These are phyloP conservation scores for Disparrhopalites patrizii DNA, from an alignment of 2,888 invertebrate species.

Conservation along the genomic window DNA sequence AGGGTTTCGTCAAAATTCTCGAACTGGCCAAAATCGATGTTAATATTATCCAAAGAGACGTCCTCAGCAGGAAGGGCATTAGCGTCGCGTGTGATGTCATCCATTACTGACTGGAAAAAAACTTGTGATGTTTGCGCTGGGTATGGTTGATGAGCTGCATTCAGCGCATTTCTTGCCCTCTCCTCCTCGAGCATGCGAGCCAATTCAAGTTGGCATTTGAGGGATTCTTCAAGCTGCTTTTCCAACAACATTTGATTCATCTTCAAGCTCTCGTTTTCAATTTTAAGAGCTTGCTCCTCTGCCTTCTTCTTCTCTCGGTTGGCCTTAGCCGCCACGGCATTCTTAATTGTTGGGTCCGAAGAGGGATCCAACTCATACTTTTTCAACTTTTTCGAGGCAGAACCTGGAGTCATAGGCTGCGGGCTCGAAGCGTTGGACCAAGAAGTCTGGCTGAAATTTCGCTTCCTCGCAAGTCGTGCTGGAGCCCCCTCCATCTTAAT, in stretches of 20 bases:
- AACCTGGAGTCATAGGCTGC: not conserved
- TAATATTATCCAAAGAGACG: no score
- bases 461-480: conserved; percentile 11
- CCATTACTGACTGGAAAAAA: not conserved
- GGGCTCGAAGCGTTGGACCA: not conserved
- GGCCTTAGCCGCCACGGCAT: conserved; percentile 43
- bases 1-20: no score
- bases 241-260: not conserved
- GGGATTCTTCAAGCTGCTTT: not conserved
- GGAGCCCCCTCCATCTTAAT: conserved; percentile 16
- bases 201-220: conserved; percentile 3
- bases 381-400: conserved; percentile 19
- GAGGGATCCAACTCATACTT: conserved; percentile 41
- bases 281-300: conserved; percentile 27
- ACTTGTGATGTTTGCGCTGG: not conserved
- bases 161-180: not conserved
- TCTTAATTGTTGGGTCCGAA: conserved; percentile 37
- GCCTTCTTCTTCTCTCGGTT: conserved; percentile 44
- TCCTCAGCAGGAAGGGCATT: not conserved
- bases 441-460: conserved; percentile 16
- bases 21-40: no score
- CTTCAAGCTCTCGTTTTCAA: not conserved
- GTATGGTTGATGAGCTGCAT: no score
- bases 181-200: not conserved
- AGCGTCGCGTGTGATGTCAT: not conserved